phyloP scores from a whole-genome alignment of 2,888 invertebrate genomes.

The Cotesia congregata region DNA sequence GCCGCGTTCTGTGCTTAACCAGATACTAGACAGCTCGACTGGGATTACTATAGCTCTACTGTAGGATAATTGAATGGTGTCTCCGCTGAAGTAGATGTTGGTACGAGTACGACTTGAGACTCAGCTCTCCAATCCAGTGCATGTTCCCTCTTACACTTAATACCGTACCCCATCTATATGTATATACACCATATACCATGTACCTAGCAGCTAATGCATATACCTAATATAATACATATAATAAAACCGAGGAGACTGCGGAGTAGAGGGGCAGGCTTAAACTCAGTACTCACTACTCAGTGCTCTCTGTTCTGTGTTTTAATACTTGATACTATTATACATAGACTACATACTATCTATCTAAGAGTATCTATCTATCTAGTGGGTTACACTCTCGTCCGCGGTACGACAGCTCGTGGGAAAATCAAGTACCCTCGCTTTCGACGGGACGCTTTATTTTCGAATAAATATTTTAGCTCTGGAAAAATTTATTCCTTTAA shows the following conservation, averaged over 20 bases:
- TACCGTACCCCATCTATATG: neutral
- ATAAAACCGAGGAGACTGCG: slow-evolving; percentile 8
- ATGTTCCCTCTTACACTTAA: slow-evolving; percentile 12
- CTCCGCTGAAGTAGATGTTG: slow-evolving; percentile 42
- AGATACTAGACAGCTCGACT: neutral
- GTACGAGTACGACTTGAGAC: slow-evolving; percentile 43
- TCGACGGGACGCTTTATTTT: slow-evolving; percentile 3
- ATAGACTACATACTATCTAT: neutral
- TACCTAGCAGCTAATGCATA: neutral
- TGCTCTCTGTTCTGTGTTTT: neutral
- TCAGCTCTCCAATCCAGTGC: neutral
- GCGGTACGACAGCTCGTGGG: slow-evolving; percentile 49
- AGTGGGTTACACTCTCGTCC: slow-evolving; percentile 32
- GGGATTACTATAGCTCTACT: neutral
- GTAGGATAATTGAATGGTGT: slow-evolving; percentile 51
- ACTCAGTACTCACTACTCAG: neutral
- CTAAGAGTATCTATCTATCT: neutral
- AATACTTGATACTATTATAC: neutral
- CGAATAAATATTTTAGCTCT: neutral
- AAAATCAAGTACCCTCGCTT: slow-evolving; percentile 33
- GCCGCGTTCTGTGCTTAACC: neutral
- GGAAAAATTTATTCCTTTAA: slow-evolving; percentile 26
- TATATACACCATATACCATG: neutral
- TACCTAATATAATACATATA: neutral
- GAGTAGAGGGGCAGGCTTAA: slow-evolving; percentile 36